Evolutionary conservation across 2,113 vertebrate species (phyloP).

Genomic region (Serranochromis macrocephalus): DNA sequence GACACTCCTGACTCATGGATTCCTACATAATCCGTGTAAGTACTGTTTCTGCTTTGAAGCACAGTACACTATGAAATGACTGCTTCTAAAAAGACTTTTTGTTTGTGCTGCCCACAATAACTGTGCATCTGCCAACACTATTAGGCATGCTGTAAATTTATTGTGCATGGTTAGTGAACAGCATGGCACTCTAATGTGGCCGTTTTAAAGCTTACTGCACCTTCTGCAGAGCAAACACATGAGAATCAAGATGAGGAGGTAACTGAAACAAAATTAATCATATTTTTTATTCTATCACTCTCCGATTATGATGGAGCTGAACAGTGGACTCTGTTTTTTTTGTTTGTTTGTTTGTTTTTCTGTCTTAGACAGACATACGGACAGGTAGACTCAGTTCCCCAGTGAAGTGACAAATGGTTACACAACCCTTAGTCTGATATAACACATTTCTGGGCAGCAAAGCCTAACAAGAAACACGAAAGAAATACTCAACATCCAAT

Average conservation of each 20-base stretch:
- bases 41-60: background rate
- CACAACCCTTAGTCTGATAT: slow-evolving; percentile 44
- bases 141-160: slow-evolving; percentile 18
- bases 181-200: background rate
- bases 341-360: background rate
- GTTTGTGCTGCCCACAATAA: slow-evolving; percentile 5
- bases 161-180: slow-evolving; percentile 1
- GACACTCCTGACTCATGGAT: slow-evolving; percentile 8
- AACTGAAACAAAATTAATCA: background rate
- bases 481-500: background rate
- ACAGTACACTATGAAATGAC: background rate
- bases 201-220: background rate
- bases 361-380: background rate
- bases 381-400: slow-evolving; percentile 33
- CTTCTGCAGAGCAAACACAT: background rate
- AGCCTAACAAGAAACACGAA: background rate
- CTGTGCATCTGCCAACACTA: slow-evolving; percentile 4
- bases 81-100: background rate
- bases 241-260: background rate
- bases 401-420: slow-evolving; percentile 43
- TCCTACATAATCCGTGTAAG: background rate
- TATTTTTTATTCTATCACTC: background rate
- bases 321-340: slow-evolving; percentile 14
- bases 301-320: background rate
- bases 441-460: slow-evolving; percentile 7